phyloP scores from a whole-genome alignment of 2,113 vertebrate genomes.

The Aix galericulata region DNA sequence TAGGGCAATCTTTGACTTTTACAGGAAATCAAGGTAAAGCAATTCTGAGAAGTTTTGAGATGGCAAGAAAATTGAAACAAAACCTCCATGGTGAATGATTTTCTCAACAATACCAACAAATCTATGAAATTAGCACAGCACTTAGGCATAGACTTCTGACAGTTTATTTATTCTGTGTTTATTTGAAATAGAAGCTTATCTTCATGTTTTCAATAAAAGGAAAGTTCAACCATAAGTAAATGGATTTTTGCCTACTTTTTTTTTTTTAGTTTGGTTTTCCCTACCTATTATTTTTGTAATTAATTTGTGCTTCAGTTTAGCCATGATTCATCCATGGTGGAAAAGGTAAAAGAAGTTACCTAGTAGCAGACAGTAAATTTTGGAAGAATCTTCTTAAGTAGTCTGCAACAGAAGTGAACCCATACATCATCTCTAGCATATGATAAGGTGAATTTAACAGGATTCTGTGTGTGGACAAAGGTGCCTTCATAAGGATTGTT shows the following conservation, averaged over 20 bases:
- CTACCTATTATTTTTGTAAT: neutral
- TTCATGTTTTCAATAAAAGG: neutral
- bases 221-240: neutral
- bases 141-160: neutral
- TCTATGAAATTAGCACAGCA: neutral
- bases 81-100: neutral
- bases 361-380: neutral
- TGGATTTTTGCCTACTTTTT: neutral
- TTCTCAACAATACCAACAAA: neutral
- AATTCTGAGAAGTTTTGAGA: neutral
- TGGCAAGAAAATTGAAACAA: neutral
- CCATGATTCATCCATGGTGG: neutral
- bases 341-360: neutral
- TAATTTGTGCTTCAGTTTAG: neutral
- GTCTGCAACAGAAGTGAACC: neutral
- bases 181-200: neutral
- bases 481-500: neutral
- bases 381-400: neutral
- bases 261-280: neutral
- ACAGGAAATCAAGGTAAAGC: neutral
- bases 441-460: neutral
- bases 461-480: neutral
- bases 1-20: slow-evolving; percentile 21
- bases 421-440: neutral
- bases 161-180: neutral